Percentiles rank a stretch among this genome's conserved stretches.
phyloP scores from a whole-genome alignment of 2,888 invertebrate genomes.

The Pteria penguin region DNA sequence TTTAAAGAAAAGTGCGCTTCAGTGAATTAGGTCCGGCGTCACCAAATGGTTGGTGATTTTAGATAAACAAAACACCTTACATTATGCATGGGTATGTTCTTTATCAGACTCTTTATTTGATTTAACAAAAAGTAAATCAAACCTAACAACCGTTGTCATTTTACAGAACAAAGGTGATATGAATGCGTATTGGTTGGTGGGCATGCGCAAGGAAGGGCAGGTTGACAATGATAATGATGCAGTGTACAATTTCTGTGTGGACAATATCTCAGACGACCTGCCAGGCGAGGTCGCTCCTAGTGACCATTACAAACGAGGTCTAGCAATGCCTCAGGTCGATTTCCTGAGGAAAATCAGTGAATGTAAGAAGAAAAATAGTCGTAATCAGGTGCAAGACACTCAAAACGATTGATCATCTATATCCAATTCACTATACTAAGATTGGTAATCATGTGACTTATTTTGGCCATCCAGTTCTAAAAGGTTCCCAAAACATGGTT shows the following conservation, averaged over 20 bases:
- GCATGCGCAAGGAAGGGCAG: constrained; percentile 24
- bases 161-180: constrained; percentile 45
- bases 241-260: constrained; percentile 26
- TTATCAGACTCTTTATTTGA: no score
- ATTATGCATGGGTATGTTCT: no score
- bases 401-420: not conserved
- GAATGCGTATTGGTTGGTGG: constrained; percentile 44
- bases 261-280: constrained; percentile 20
- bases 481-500: no score
- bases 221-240: not conserved
- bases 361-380: not conserved
- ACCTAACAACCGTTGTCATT: not conserved
- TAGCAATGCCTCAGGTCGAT: constrained; percentile 11
- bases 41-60: no score
- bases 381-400: not conserved
- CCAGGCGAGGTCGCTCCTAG: constrained; percentile 25
- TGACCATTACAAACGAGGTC: constrained; percentile 23
- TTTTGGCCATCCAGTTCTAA: no score
- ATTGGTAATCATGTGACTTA: no score
- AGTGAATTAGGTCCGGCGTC: no score
- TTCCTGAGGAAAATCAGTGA: not conserved
- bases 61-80: no score
- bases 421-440: no score
- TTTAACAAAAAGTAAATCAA: no score
- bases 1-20: no score